Evolutionary conservation across 2,888 invertebrate genomes (phyloP).

Genomic region (Mythimna lalbum): DNA sequence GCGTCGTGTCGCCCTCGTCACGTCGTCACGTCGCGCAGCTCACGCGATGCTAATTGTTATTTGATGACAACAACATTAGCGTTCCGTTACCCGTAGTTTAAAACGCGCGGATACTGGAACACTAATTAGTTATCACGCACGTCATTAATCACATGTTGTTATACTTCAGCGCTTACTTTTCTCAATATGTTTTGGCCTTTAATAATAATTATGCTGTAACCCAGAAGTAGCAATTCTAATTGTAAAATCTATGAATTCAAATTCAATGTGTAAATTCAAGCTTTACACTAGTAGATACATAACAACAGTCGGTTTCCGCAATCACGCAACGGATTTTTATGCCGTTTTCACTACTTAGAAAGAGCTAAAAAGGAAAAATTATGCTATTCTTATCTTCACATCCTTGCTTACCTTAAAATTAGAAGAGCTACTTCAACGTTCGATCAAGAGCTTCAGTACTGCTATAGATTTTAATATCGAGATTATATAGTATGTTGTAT

Average conservation of each 20-base stretch:
- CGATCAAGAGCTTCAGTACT: not conserved
- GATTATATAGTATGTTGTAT: not conserved
- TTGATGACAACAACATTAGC: conserved; percentile 47
- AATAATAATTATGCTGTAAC: not conserved
- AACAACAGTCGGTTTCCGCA: no score
- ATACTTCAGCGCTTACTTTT: not conserved
- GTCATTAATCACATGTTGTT: conserved; percentile 20
- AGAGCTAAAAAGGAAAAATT: no score
- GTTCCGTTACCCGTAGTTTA: conserved; percentile 33
- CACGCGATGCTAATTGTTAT: conserved; percentile 45
- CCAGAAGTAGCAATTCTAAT: not conserved
- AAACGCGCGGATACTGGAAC: conserved; percentile 25
- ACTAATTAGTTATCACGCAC: conserved; percentile 38
- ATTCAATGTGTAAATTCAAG: not conserved
- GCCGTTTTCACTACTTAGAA: no score
- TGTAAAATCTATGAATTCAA: no score
- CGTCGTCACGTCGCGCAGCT: not conserved
- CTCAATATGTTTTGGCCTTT: no score
- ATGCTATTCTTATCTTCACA: not conserved
- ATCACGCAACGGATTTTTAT: no score
- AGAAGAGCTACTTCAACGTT: not conserved
- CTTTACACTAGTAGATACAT: no score
- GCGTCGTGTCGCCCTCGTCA: not conserved
- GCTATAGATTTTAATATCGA: not conserved
- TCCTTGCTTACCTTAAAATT: not conserved